Conservation (phyloP, 2,113 vertebrate species). For the Accipiter cooperii region DNA sequence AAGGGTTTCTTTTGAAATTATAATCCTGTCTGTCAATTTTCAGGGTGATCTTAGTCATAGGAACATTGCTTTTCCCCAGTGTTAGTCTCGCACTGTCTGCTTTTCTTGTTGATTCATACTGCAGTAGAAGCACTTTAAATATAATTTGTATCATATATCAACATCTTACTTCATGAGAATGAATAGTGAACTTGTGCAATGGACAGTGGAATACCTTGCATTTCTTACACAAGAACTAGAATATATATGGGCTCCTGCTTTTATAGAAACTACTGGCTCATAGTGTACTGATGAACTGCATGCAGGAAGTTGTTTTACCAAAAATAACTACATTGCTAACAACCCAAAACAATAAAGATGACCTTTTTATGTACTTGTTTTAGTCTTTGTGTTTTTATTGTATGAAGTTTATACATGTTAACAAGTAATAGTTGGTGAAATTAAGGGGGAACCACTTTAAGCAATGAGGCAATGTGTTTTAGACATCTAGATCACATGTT, state of each 20-base stretch:
- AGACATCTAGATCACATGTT: not conserved
- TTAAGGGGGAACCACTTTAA: not conserved
- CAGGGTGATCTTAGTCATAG: not conserved
- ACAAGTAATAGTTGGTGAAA: not conserved
- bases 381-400: conserved; percentile 59
- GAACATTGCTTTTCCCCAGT: conserved; percentile 51
- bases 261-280: conserved; percentile 68
- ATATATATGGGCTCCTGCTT: conserved; percentile 69
- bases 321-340: conserved; percentile 71
- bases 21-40: conserved; percentile 36
- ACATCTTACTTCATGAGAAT: conserved; percentile 44
- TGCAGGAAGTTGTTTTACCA: conserved; percentile 78
- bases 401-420: not conserved
- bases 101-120: conserved; percentile 53
- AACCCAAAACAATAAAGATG: conserved; percentile 83
- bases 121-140: conserved; percentile 53
- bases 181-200: conserved; percentile 60
- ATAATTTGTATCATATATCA: conserved; percentile 39
- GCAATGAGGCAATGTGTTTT: not conserved
- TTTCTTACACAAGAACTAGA: conserved; percentile 66
- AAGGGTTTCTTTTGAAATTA: not conserved
- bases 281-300: conserved; percentile 80
- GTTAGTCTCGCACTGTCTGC: conserved; percentile 63
- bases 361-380: conserved; percentile 75
- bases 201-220: conserved; percentile 57